Conservation (phyloP, 2,888 invertebrate genomes). For the Pilophorus perplexus region DNA sequence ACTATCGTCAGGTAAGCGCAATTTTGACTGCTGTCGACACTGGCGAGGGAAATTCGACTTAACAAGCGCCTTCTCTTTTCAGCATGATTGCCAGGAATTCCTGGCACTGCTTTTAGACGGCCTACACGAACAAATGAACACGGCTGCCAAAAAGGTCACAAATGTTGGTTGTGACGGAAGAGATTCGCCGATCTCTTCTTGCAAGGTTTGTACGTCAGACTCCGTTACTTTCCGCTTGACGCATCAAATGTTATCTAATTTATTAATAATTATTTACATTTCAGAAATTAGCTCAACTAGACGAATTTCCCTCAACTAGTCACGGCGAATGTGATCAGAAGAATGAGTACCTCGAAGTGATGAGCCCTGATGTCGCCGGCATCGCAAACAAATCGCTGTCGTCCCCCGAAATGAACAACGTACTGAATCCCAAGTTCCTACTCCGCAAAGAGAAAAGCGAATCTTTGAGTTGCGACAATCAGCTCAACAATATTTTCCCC, state of each 20-base stretch:
- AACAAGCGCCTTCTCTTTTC: constrained; percentile 44
- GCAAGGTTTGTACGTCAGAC: constrained; percentile 40
- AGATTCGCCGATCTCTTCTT: constrained; percentile 46
- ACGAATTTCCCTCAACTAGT: constrained; percentile 25
- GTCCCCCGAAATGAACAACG: constrained; percentile 13
- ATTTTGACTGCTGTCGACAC: background rate
- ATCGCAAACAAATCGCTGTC: background rate
- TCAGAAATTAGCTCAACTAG: constrained; percentile 21
- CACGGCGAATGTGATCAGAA: background rate
- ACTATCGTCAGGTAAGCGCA: constrained; percentile 61
- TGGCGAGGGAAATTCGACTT: background rate
- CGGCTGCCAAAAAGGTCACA: constrained; percentile 49
- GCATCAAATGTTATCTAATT: background rate
- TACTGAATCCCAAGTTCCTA: constrained; percentile 7
- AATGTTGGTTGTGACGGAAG: constrained; percentile 19
- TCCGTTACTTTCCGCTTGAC: constrained; percentile 35
- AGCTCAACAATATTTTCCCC: constrained; percentile 12
- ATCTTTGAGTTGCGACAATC: background rate
- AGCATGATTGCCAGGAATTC: constrained; percentile 69
- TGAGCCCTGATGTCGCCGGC: background rate
- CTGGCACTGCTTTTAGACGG: constrained; percentile 61
- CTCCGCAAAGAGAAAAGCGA: constrained; percentile 13
- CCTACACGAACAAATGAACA: constrained; percentile 61
- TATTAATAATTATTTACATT: background rate
- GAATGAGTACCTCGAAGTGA: too few species aligned